Conservation (phyloP, 2,888 invertebrate species). For the Calameuta filiformis region DNA sequence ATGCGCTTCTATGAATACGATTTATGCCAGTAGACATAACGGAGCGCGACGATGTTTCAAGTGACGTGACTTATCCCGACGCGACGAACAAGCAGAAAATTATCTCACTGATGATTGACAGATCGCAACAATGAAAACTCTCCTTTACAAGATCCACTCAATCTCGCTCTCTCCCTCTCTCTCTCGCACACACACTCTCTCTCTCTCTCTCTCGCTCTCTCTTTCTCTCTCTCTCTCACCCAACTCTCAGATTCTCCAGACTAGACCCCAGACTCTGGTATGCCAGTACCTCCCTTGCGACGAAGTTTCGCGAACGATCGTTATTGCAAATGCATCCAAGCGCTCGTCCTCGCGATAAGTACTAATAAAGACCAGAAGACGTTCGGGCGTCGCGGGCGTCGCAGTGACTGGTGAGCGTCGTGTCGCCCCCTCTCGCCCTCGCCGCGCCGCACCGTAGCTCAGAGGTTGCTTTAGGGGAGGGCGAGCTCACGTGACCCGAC, state of each 20-base stretch:
- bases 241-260: not conserved
- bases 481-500: constrained; percentile 53
- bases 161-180: not conserved
- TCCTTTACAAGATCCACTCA: too few species aligned
- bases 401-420: constrained; percentile 64
- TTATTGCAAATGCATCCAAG: constrained; percentile 19
- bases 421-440: constrained; percentile 42
- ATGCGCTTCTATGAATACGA: not conserved
- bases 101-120: not conserved
- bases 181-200: not conserved
- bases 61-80: not conserved
- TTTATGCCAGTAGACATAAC: not conserved
- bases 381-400: constrained; percentile 64
- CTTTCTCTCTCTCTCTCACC: constrained; percentile 2
- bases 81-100: not conserved
- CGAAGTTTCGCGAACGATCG: constrained; percentile 5
- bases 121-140: not conserved
- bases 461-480: constrained; percentile 12
- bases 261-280: not conserved
- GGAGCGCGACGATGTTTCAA: not conserved
- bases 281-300: not conserved
- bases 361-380: constrained; percentile 56
- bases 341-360: constrained; percentile 28
- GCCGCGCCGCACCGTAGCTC: constrained; percentile 14
- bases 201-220: constrained; percentile 2